Evolutionary conservation across 2,888 invertebrate species (phyloP).

Genomic region (Epiblema foenella): DNA sequence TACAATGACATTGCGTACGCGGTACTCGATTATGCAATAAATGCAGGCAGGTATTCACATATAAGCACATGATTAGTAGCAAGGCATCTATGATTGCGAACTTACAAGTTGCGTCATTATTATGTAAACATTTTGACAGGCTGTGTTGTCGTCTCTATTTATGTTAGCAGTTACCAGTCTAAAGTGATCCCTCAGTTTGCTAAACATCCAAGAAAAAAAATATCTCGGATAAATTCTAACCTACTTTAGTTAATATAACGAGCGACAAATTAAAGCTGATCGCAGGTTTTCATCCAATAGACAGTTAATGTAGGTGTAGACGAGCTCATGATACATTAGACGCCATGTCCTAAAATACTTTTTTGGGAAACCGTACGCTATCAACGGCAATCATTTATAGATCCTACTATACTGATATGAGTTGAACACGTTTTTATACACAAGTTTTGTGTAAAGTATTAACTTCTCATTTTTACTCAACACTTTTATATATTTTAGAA

Average conservation of each 20-base stretch:
- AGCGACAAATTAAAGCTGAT: constrained; percentile 44
- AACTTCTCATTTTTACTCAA: constrained; percentile 16
- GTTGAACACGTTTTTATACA: constrained; percentile 59
- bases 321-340: constrained; percentile 15
- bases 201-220: not conserved
- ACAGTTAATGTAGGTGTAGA: not conserved
- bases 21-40: constrained; percentile 35
- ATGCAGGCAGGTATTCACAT: constrained; percentile 41
- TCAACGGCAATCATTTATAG: constrained; percentile 53
- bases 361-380: constrained; percentile 61
- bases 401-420: constrained; percentile 51
- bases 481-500: not conserved
- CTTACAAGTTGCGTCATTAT: constrained; percentile 58
- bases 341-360: constrained; percentile 3
- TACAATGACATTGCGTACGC: constrained; percentile 43
- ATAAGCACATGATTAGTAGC: constrained; percentile 41
- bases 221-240: constrained; percentile 43
- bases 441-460: constrained; percentile 48
- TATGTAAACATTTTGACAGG: constrained; percentile 72
- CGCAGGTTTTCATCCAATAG: not conserved
- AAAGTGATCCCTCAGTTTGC: constrained; percentile 49
- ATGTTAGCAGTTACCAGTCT: constrained; percentile 54
- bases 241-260: constrained; percentile 46
- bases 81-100: constrained; percentile 42
- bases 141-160: constrained; percentile 65